Evolutionary conservation across 2,888 invertebrate genomes (phyloP), one percentile per base, ranked within the genome.

Genomic region (Nomada lathburiana): DNA sequence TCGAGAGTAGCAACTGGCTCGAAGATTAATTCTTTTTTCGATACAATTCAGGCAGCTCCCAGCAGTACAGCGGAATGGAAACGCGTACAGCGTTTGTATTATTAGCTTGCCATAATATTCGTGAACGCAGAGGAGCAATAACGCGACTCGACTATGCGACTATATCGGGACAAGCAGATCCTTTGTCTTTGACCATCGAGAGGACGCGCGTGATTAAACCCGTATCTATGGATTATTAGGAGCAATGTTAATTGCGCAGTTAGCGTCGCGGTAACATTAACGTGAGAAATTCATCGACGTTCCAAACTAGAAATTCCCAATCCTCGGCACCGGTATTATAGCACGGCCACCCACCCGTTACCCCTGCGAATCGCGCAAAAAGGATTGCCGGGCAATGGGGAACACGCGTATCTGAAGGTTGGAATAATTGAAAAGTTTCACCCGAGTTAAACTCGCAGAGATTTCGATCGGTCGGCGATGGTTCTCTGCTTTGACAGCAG

Each of bases 171-270:
- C 71, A 36, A 59, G 42, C 26, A 26, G 23, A 29, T 68, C 60
- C 80, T 80, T 80, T 80, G 80, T n/a, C 80, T 80, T 80, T 80
- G 80, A 80, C 20, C 62, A 36, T 36, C 3, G 50, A 11, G 71
- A 80, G 79, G 55, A 71, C 62, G 74, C 55, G 64, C 44, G 26
- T 71, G 79, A 80, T 78, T 80, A 78, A 78, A 44, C 55, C 59
- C 62, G 20, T 65, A 67, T 72, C 79, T 72, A 67, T 67, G 65
- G 79, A 71, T 81, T 74, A 80, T 82, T 78, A 74, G 69, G 29
- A 59, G 20, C 69, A 65, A 53, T 60, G 80, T 69, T 70, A 80
- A 74, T 80, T 62, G 70, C 26, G 26, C 36, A 47, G 20, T 64
- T 70, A 63, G 16, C 23, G n/a, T 52, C 29, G 47, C 42, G 65